phyloP scores from a whole-genome alignment of 2,888 invertebrate genomes.

The Odontocerum albicorne region DNA sequence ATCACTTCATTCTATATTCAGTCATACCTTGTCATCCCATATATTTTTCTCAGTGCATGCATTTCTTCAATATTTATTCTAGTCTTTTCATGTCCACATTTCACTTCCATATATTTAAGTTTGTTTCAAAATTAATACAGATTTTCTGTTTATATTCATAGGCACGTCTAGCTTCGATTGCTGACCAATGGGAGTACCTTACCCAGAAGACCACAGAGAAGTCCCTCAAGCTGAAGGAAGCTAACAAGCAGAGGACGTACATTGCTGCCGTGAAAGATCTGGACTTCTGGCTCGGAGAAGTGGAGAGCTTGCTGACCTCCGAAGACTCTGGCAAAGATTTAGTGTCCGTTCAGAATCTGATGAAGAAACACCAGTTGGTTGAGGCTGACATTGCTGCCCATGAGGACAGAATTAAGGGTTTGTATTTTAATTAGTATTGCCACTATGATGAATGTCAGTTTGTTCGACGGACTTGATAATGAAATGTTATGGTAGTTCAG shows the following conservation, averaged over 20 bases:
- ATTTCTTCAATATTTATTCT: no score
- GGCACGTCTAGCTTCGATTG: slow-evolving; percentile 83
- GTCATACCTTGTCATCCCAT: no score
- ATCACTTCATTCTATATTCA: no score
- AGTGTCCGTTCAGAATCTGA: slow-evolving; percentile 96
- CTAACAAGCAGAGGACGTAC: slow-evolving; percentile 98
- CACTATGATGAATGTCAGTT: no score
- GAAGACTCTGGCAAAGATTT: slow-evolving; percentile 98
- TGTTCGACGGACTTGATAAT: no score
- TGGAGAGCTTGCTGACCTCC: slow-evolving; percentile 91
- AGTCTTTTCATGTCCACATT: no score
- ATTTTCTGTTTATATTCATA: slow-evolving; percentile 39
- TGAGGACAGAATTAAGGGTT: slow-evolving; percentile 89
- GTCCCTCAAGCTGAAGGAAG: slow-evolving; percentile 96
- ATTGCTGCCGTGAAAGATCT: slow-evolving; percentile 99
- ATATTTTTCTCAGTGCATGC: no score
- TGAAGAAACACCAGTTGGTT: slow-evolving; percentile 97
- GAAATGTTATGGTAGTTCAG: no score
- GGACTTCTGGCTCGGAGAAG: slow-evolving; percentile 99
- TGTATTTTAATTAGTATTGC: no score
- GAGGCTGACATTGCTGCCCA: slow-evolving; percentile 98
- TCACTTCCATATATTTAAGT: no score
- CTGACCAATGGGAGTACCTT: slow-evolving; percentile 97
- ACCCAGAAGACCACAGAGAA: slow-evolving; percentile 98
- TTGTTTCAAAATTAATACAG: no score